These are phyloP conservation scores for Scrobipalpa costella DNA, from an alignment of 2,888 invertebrate species.

Conservation along the genomic window DNA sequence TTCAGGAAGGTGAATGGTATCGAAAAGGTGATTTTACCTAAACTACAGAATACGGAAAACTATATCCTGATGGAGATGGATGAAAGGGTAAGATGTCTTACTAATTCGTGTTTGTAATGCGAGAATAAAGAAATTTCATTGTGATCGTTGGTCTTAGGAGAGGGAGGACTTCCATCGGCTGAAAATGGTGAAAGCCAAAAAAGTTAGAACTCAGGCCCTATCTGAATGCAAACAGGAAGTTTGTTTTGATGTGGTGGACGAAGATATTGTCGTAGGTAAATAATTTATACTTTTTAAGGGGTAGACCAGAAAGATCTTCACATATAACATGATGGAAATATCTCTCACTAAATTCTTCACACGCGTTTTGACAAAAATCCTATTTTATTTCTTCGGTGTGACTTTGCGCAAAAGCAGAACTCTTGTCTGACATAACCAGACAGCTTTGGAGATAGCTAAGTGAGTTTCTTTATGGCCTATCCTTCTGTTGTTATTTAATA, in stretches of 20 bases:
- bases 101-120: neutral
- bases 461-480: neutral
- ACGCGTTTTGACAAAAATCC: neutral
- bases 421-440: too few species aligned
- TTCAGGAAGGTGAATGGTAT: conserved; percentile 75
- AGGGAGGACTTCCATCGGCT: conserved; percentile 75
- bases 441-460: too few species aligned
- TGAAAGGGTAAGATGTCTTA: conserved; percentile 56
- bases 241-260: conserved; percentile 7
- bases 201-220: conserved; percentile 51
- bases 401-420: too few species aligned
- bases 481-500: neutral
- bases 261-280: conserved; percentile 8
- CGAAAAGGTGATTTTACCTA: conserved; percentile 74
- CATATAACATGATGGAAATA: neutral
- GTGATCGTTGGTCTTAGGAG: conserved; percentile 50
- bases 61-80: conserved; percentile 74
- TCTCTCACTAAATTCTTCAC: neutral
- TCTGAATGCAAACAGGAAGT: conserved; percentile 35
- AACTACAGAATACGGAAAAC: conserved; percentile 66
- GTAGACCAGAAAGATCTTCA: conserved; percentile 1
- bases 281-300: neutral
- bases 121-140: neutral
- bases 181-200: conserved; percentile 76
- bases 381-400: too few species aligned